Evolutionary conservation across 2,113 vertebrate genomes (phyloP).

Genomic region (Epinephelus moara): DNA sequence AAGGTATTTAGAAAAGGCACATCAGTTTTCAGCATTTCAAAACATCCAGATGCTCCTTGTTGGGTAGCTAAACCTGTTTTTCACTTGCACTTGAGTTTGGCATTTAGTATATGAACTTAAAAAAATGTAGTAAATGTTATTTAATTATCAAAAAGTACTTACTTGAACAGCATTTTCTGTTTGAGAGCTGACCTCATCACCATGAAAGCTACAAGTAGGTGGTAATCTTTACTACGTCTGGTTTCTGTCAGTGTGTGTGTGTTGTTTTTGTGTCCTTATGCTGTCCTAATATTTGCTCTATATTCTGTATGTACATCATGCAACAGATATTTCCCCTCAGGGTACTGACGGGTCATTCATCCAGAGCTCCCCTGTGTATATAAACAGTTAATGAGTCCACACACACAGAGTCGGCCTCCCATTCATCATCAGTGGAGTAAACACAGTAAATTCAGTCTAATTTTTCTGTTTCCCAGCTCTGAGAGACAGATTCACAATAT

Average conservation of each 20-base stretch:
- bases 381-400: constrained; percentile 61
- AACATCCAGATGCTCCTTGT: neutral
- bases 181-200: neutral
- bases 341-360: constrained; percentile 62
- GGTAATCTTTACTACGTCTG: constrained; percentile 18
- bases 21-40: neutral
- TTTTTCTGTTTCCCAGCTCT: constrained; percentile 5
- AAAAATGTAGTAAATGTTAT: neutral
- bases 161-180: neutral
- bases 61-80: neutral
- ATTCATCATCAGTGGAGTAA: constrained; percentile 63
- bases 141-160: neutral
- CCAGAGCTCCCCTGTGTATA: constrained; percentile 55
- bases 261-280: constrained; percentile 44
- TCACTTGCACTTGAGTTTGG: neutral
- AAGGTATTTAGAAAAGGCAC: too few species aligned
- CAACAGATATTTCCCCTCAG: constrained; percentile 46
- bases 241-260: constrained; percentile 48
- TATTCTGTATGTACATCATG: constrained; percentile 40
- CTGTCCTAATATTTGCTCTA: constrained; percentile 69
- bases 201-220: neutral
- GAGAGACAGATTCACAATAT: constrained; percentile 12
- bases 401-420: constrained; percentile 23
- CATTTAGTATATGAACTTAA: neutral
- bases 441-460: constrained; percentile 20